These are phyloP conservation scores for Chamaea fasciata DNA, from an alignment of 2,113 vertebrate genomes.

Conservation along the genomic window DNA sequence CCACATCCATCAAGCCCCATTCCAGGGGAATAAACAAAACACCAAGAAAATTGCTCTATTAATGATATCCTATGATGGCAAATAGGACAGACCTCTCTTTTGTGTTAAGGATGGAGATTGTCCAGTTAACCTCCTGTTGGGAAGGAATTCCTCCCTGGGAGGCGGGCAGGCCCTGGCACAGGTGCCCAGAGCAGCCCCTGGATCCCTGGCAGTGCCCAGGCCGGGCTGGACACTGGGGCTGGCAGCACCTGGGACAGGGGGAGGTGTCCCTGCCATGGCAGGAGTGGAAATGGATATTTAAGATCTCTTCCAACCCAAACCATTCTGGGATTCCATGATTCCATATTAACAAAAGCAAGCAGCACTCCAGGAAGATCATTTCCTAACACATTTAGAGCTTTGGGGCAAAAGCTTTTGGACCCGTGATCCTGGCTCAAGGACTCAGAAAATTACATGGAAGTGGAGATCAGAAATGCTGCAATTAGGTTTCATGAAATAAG, in stretches of 20 bases:
- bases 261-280: background rate
- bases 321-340: background rate
- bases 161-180: background rate
- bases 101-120: background rate
- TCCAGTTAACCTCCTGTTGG: background rate
- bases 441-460: background rate
- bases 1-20: slow-evolving; percentile 76
- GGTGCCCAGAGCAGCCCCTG: background rate
- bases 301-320: background rate
- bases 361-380: background rate
- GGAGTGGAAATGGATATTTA: background rate
- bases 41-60: slow-evolving; percentile 73
- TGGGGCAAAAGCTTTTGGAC: background rate
- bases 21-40: slow-evolving; percentile 79
- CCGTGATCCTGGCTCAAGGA: background rate
- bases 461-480: background rate
- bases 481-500: background rate
- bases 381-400: background rate
- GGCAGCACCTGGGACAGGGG: background rate
- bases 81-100: slow-evolving; percentile 3
- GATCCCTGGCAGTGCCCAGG: no score
- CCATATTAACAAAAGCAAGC: background rate
- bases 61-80: slow-evolving; percentile 60
- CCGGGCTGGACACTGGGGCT: background rate
- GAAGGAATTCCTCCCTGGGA: background rate